Conservation (phyloP, 2,113 vertebrate genomes). For the Numenius arquata region DNA sequence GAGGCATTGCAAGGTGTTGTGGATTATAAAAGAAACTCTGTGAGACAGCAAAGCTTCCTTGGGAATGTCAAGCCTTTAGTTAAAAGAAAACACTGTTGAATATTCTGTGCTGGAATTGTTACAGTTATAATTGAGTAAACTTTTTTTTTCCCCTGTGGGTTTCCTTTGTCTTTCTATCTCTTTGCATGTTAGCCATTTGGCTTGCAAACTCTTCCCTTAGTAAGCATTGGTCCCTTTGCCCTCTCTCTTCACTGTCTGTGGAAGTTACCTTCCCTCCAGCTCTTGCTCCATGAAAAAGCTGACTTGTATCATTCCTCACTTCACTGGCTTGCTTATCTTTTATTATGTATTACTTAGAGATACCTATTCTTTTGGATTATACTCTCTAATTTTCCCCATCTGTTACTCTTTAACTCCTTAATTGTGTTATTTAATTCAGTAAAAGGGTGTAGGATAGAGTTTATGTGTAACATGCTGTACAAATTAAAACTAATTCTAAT, state of each 20-base stretch:
- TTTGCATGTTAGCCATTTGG: neutral
- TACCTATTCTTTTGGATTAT: constrained; percentile 7
- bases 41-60: neutral
- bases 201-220: neutral
- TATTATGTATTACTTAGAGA: neutral
- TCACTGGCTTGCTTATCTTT: neutral
- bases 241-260: neutral
- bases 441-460: neutral
- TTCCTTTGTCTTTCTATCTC: neutral
- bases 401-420: constrained; percentile 32
- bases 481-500: constrained; percentile 32
- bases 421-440: constrained; percentile 23
- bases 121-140: neutral
- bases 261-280: neutral
- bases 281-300: neutral
- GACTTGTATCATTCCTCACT: neutral
- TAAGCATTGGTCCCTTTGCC: neutral
- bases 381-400: neutral
- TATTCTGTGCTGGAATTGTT: neutral
- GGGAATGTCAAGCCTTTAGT: neutral
- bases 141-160: neutral
- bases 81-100: neutral
- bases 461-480: constrained; percentile 20
- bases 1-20: neutral
- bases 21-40: neutral